Evolutionary conservation across 2,888 invertebrate species (phyloP).

Genomic region (Lasioglossum morio): DNA sequence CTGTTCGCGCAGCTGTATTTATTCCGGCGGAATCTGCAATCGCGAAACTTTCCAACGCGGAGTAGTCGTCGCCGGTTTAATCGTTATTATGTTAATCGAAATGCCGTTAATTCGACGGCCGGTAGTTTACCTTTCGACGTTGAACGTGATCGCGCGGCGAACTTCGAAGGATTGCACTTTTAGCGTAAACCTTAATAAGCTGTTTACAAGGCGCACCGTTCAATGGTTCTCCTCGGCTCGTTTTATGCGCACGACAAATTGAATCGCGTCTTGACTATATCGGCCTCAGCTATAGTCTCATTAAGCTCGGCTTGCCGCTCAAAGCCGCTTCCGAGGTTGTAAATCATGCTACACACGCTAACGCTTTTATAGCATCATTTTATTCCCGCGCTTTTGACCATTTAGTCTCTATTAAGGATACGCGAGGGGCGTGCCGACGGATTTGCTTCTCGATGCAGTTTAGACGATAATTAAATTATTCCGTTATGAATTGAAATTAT

Average conservation of each 20-base stretch:
- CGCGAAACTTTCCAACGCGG: constrained; percentile 8
- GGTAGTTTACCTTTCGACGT: background rate
- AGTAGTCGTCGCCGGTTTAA: background rate
- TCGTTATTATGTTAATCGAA: background rate
- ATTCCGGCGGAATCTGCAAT: constrained; percentile 22
- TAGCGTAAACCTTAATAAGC: background rate
- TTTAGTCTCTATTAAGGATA: constrained; percentile 1
- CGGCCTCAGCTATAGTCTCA: background rate
- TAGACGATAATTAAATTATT: background rate
- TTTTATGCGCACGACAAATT: background rate
- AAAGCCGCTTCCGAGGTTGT: background rate
- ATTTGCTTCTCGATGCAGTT: background rate
- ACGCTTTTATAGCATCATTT: background rate
- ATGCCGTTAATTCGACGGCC: background rate
- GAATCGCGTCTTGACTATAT: background rate
- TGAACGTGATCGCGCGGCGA: background rate
- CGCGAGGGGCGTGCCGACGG: background rate
- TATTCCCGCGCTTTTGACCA: background rate
- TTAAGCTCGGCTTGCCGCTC: background rate
- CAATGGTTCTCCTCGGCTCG: background rate
- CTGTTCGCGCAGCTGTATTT: constrained; percentile 11
- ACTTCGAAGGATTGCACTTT: background rate
- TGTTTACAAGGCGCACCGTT: background rate
- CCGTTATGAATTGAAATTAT: background rate
- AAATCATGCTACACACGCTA: background rate